Evolutionary conservation across 2,113 vertebrate genomes (phyloP), one percentile per base, ranked within the genome.

Genomic region (Bombycilla garrulus): DNA sequence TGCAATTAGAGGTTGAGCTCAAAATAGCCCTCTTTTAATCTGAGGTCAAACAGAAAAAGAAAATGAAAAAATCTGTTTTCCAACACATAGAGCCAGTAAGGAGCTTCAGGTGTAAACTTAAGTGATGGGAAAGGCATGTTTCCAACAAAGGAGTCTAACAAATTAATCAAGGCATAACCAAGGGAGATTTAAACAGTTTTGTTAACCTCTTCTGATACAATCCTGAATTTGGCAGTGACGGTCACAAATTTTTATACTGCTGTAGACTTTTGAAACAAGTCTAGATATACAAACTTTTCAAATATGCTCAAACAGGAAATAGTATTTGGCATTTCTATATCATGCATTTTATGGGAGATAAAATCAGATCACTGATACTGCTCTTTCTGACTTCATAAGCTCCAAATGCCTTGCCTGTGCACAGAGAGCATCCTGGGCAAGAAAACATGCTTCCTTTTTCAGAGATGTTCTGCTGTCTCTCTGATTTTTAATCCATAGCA

Each of bases 121-220:
- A 67, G 12, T 29, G 33, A 36, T 4, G 12, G 1, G 6, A 10
- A 5, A 48, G 5, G 6, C 3, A 16, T 10, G 1, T 67, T 71
- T 67, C 28, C 31, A 45, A 23, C 9, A 70, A 15, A 70, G 5
- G 14, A 4, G 61, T 24, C 12, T 26, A 57, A 26, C 23, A 61
- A 51, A 61, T 25, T 0, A 71, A 67, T 40, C 36, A 38, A 50
- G 15, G 36, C 5, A 23, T 73, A 65, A 3, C 18, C 3, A 66
- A 57, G 17, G 24, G 7, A 71, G 44, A 64, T 62, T 86, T 67
- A 28, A 91, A 70, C 5, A 35, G 9, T 33, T 40, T 8, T 5
- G 7, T 45, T 7, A 6, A 42, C 40, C 13, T 54, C 45, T 76
- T 76, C 31, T 20, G 62, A 38, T 17, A 24, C 8, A 44, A 17